Evolutionary conservation across 2,888 invertebrate genomes (phyloP), one percentile per base, ranked within the genome.

Genomic region (Lasioglossum leucozonium): DNA sequence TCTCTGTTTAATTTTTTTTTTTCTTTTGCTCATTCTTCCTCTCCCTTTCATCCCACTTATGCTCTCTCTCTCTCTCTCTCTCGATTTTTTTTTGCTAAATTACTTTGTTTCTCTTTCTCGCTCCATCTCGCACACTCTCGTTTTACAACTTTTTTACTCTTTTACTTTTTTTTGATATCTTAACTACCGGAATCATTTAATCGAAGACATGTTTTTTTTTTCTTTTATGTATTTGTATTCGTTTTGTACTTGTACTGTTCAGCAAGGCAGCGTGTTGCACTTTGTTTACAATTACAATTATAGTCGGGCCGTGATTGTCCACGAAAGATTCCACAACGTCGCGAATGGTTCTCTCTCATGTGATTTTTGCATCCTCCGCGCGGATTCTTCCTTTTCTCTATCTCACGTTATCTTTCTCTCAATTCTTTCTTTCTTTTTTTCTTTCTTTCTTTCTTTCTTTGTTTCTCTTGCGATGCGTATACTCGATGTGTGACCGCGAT

Each of bases 201-300:
- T 95, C 93, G 94, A 95, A 95, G 95, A 95, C 94, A 92, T 94
- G 93, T 93, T 91, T 77, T 89, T 81, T 83, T 77, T 79, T 82
- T 67, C 67, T 85, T 91, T 94, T 93, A 94, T 95, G 94, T 94
- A 94, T 94, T 94, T 95, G 94, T 94, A 94, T 94, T 94, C 94
- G 93, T 94, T 95, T 95, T 95, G 95, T 95, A 95, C 95, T 95
- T 95, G 95, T 95, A 95, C 95, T 95, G 94, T 95, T 95, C 94
- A 95, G 95, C 95, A 95, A 95, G 95, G 95, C 95, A 95, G 95
- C 95, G 94, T 95, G 95, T 95, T 95, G 94, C 95, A 95, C 95
- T 95, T 95, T 95, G 95, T 95, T 91, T 95, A 94, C 94, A 92
- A 92, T 92, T 92, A 92, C 94, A 92, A 93, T 93, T 93, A 90